phyloP scores from a whole-genome alignment of 2,113 vertebrate species.

The Brachyhypopomus occidentalis region DNA sequence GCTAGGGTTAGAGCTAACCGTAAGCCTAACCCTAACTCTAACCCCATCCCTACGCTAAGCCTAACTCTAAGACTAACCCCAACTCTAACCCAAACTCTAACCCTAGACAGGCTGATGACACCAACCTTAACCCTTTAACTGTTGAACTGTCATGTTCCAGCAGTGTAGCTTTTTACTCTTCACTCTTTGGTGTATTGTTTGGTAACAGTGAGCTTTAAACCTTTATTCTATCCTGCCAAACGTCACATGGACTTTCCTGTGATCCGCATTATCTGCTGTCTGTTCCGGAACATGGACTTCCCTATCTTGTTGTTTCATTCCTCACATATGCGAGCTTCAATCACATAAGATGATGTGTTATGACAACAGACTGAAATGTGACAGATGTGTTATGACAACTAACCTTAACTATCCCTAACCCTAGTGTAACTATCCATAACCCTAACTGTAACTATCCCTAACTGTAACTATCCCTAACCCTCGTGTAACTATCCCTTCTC shows the following conservation, averaged over 20 bases:
- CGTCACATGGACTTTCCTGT: slow-evolving; percentile 84
- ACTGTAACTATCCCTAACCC: slow-evolving; percentile 60
- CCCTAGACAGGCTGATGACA: slow-evolving; percentile 59
- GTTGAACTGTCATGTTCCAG: slow-evolving; percentile 79
- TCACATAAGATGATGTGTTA: slow-evolving; percentile 98
- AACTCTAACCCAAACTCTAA: no score
- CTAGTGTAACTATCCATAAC: no score
- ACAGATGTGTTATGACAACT: no score
- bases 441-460: no score
- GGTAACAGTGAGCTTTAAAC: slow-evolving; percentile 85
- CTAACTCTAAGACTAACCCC: no score
- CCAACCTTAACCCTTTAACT: slow-evolving; percentile 63
- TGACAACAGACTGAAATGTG: slow-evolving; percentile 93
- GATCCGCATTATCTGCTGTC: slow-evolving; percentile 88
- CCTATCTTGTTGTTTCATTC: slow-evolving; percentile 56
- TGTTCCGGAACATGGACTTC: slow-evolving; percentile 84
- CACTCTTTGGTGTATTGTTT: slow-evolving; percentile 81
- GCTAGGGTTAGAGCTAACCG: no score
- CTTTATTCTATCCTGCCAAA: slow-evolving; percentile 85
- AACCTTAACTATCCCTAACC: no score
- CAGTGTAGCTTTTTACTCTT: slow-evolving; percentile 77
- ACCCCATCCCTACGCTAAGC: no score
- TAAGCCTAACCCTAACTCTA: no score
- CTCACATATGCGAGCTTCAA: slow-evolving; percentile 80
- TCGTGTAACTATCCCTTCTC: slow-evolving; percentile 99